Base-by-base conservation (phyloP, 2,888 invertebrate genomes). In the Cosmia pyralina region DNA sequence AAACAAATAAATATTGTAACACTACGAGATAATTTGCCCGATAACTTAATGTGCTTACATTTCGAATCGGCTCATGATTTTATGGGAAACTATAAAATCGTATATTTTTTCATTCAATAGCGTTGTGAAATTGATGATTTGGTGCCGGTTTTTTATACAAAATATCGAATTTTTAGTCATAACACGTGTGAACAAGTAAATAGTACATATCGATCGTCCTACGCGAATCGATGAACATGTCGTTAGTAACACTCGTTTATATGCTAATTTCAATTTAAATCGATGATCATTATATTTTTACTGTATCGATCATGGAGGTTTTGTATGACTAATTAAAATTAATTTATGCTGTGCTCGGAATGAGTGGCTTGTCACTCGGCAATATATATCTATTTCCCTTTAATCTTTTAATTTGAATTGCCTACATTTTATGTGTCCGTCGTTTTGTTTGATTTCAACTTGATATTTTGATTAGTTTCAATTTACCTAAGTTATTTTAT, bases 21-120 rank as follows among this genome's bases (percentile, higher is more conserved):
- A 93, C 93, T 90, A 92, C 92, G 91, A 94, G 96, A 96, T 96
- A 96, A 95, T 95, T 94, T 92, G 90, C 87, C 87, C 87, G 96
- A 96, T 96, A 96, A 95, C 93, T 93, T 96, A 96, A 95, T 96
- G 95, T 96, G 96, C 95, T 95, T 95, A 96, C 95, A 96, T 96
- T 96, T 95, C 90, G 94, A 93, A 94, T 95, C 94, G 93, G 95
- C 94, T 96, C 96, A 96, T 95, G 96, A 91, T 95, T 96, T 96
- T 96, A 96, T 96, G 94, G 94, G 93, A 93, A 94, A 92, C 95
- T 92, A 93, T 92, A 94, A 92, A 90, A 90, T 88, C 82, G 82
- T 90, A 90, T 90, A 90, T 86, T 85, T 77, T 88, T 85, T 77
- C 48, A 69, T 83, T 88, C 77, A 55, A 77, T 62, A 63, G 59